Evolutionary conservation across 2,888 invertebrate genomes (phyloP).

Genomic region (Apodemia zela): DNA sequence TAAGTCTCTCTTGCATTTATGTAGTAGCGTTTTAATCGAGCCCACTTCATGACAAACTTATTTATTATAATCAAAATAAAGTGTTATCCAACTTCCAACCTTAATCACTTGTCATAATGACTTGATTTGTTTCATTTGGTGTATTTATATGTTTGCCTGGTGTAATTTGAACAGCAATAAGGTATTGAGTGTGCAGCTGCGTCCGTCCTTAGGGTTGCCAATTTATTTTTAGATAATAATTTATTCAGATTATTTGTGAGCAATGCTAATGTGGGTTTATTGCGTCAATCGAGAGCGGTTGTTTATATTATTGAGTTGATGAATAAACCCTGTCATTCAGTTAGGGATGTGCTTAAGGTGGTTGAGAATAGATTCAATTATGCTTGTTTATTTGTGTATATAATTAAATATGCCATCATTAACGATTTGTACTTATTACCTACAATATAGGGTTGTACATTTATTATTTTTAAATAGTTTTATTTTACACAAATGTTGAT

Average conservation of each 20-base stretch:
- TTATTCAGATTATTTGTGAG: constrained; percentile 59
- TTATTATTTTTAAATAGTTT: background rate
- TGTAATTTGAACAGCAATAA: constrained; percentile 65
- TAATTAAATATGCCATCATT: background rate
- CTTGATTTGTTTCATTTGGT: constrained; percentile 27
- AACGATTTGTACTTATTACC: background rate
- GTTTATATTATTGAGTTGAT: constrained; percentile 37
- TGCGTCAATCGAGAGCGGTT: constrained; percentile 45
- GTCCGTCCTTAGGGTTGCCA: constrained; percentile 65
- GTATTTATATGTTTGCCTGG: constrained; percentile 42
- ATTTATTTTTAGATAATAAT: constrained; percentile 67
- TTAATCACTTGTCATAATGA: constrained; percentile 33
- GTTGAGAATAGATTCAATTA: constrained; percentile 8
- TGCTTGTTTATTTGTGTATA: constrained; percentile 4
- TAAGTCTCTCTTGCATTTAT: constrained; percentile 45
- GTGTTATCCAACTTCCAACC: constrained; percentile 35
- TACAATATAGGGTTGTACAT: background rate
- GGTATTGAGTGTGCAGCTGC: constrained; percentile 71
- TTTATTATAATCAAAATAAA: constrained; percentile 32
- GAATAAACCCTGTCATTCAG: constrained; percentile 25
- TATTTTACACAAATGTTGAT: too few relatives aligned
- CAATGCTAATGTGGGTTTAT: constrained; percentile 51
- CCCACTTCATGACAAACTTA: constrained; percentile 36
- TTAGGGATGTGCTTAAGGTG: constrained; percentile 24
- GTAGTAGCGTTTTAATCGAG: constrained; percentile 50